Evolutionary conservation across 2,888 invertebrate genomes (phyloP).

Genomic region (Xylophagus ater): DNA sequence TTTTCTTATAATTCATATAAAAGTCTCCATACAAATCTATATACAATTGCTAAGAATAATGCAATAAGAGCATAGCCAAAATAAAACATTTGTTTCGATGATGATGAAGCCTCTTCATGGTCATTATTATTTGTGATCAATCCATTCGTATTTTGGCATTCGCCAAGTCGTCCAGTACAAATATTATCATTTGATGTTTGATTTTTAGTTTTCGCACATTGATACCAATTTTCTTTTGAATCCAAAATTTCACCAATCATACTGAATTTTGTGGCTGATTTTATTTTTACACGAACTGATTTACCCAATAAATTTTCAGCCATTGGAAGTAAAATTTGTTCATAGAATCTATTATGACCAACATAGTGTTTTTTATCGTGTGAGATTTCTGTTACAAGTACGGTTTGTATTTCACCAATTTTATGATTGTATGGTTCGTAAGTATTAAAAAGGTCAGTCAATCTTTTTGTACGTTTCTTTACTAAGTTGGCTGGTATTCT

Average conservation of each 20-base stretch:
- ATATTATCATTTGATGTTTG: constrained; percentile 21
- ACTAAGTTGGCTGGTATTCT: constrained; percentile 78
- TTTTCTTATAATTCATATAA: constrained; percentile 9
- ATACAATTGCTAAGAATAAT: constrained; percentile 38
- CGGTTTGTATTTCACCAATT: constrained; percentile 48
- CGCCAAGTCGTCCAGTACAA: constrained; percentile 7
- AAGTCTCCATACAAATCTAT: constrained; percentile 24
- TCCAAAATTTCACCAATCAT: constrained; percentile 60
- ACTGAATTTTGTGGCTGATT: constrained; percentile 59
- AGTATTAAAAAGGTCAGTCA: constrained; percentile 81
- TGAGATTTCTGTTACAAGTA: constrained; percentile 87
- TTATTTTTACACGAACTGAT: constrained; percentile 65
- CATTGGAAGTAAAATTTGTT: constrained; percentile 81
- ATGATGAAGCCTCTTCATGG: constrained; percentile 1
- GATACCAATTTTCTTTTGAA: constrained; percentile 46
- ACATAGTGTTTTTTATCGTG: constrained; percentile 85
- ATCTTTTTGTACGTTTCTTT: constrained; percentile 74
- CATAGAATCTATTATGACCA: constrained; percentile 90
- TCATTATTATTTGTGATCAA: neutral
- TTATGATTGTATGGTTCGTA: constrained; percentile 73
- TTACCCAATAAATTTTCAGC: constrained; percentile 68
- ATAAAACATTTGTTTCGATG: constrained; percentile 16
- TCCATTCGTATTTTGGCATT: constrained; percentile 2
- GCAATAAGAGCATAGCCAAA: constrained; percentile 31
- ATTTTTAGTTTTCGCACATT: constrained; percentile 28